Percentiles rank a stretch among this genome's conserved stretches.
Conservation (phyloP, 92 coral and sea anemone species). For the Porites lobata region DNA sequence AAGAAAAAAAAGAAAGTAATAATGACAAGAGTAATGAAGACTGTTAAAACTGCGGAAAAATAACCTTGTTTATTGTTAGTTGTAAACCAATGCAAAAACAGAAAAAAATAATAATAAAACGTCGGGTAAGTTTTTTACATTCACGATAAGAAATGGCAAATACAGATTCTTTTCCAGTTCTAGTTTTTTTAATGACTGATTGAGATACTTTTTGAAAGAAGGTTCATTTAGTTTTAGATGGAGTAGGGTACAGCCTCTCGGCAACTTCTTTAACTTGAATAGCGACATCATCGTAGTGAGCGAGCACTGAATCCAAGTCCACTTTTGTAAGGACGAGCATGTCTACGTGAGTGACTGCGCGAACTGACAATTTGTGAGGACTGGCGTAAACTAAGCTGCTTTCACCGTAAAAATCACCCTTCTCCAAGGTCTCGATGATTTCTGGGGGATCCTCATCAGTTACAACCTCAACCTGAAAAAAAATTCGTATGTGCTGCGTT, state of each 20-base stretch:
- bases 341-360: slow-evolving; percentile 88
- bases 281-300: slow-evolving; percentile 61
- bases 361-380: slow-evolving; percentile 79
- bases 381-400: slow-evolving; percentile 69
- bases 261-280: slow-evolving; percentile 70
- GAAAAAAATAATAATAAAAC: too few relatives aligned
- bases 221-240: slow-evolving; percentile 16
- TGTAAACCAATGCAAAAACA: too few relatives aligned
- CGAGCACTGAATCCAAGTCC: slow-evolving; percentile 76
- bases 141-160: too few relatives aligned
- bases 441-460: slow-evolving; percentile 88
- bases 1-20: too few relatives aligned
- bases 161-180: too few relatives aligned
- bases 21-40: too few relatives aligned
- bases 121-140: too few relatives aligned
- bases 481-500: too few relatives aligned
- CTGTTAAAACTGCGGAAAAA: too few relatives aligned
- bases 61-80: too few relatives aligned
- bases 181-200: too few relatives aligned
- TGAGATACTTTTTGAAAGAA: background rate
- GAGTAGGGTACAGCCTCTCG: slow-evolving; percentile 48
- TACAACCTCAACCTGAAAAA: slow-evolving; percentile 76
- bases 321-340: slow-evolving; percentile 76
- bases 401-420: slow-evolving; percentile 77
- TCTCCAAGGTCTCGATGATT: slow-evolving; percentile 80